A percentile compares a stretch with the other conserved stretches of the same genome.
These are phyloP conservation scores for Calonectris borealis DNA, from an alignment of 2,113 vertebrate species.

Conservation along the genomic window DNA sequence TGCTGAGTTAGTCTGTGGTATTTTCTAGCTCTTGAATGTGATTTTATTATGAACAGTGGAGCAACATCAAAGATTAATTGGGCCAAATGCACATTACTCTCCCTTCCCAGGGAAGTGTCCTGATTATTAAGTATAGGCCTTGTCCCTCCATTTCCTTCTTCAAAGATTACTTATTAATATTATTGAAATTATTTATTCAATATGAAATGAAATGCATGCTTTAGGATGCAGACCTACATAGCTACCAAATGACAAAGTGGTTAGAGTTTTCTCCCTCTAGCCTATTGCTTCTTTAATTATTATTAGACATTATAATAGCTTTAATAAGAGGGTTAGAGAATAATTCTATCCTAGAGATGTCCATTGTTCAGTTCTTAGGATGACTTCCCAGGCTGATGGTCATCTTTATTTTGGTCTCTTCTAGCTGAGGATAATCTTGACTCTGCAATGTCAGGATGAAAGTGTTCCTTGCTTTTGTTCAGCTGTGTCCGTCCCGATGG, in stretches of 20 bases:
- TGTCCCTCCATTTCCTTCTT: background rate
- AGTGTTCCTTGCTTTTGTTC: background rate
- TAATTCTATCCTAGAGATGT: background rate
- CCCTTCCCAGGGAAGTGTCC: background rate
- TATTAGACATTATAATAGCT: background rate
- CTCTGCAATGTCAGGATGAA: background rate
- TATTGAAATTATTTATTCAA: constrained; percentile 25
- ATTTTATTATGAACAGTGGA: background rate
- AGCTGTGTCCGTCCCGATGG: background rate
- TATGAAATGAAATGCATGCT: background rate
- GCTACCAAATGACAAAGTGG: background rate
- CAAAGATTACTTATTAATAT: background rate
- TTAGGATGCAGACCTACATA: background rate
- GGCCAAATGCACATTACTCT: background rate
- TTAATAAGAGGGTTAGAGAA: background rate
- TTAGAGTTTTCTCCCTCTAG: background rate
- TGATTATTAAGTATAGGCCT: background rate
- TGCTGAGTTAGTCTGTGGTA: background rate
- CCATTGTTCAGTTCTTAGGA: background rate
- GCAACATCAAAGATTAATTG: constrained; percentile 16
- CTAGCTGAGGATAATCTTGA: background rate
- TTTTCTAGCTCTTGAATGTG: background rate
- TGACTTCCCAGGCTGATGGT: background rate
- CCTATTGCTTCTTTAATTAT: background rate
- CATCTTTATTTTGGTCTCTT: background rate